These are phyloP conservation scores for Cyprinella venusta DNA, from an alignment of 2,797 vertebrate genomes.

Conservation along the genomic window DNA sequence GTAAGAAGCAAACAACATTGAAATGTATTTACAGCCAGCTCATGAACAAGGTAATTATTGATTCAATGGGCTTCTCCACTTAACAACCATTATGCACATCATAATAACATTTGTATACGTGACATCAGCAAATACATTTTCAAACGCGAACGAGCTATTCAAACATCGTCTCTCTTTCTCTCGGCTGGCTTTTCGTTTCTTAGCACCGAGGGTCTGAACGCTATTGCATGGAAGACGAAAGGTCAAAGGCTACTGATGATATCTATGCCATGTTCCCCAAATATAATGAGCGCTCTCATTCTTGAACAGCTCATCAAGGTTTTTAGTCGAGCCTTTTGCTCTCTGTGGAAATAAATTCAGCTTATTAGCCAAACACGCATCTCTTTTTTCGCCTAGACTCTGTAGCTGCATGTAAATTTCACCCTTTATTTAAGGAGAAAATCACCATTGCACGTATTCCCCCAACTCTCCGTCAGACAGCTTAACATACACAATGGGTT, in stretches of 20 bases:
- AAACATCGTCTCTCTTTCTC: not conserved
- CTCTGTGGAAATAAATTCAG: constrained; percentile 41
- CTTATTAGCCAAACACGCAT: constrained; percentile 72
- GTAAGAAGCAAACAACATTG: constrained; percentile 14
- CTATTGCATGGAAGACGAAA: constrained; percentile 44
- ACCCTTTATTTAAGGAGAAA: constrained; percentile 43
- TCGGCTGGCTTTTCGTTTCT: not conserved
- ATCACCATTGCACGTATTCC: constrained; percentile 69
- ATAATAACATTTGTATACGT: not conserved
- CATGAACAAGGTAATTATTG: constrained; percentile 15
- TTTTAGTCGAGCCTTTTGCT: not conserved
- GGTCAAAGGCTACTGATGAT: constrained; percentile 42
- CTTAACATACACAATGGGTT: constrained; percentile 78
- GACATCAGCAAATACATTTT: not conserved
- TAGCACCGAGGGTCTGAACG: constrained; percentile 48
- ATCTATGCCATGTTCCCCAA: constrained; percentile 16
- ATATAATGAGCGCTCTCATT: constrained; percentile 54
- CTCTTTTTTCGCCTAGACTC: constrained; percentile 62
- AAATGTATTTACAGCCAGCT: constrained; percentile 13
- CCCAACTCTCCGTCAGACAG: constrained; percentile 72
- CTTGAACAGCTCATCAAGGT: constrained; percentile 32
- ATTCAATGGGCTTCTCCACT: not conserved
- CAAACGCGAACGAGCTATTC: not conserved
- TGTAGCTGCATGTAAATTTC: constrained; percentile 73
- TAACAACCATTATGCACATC: not conserved